Evolutionary conservation across 37 sponge, comb jelly and placozoan genomes (phyloP).

Genomic region (Mnemiopsis leidyi): DNA sequence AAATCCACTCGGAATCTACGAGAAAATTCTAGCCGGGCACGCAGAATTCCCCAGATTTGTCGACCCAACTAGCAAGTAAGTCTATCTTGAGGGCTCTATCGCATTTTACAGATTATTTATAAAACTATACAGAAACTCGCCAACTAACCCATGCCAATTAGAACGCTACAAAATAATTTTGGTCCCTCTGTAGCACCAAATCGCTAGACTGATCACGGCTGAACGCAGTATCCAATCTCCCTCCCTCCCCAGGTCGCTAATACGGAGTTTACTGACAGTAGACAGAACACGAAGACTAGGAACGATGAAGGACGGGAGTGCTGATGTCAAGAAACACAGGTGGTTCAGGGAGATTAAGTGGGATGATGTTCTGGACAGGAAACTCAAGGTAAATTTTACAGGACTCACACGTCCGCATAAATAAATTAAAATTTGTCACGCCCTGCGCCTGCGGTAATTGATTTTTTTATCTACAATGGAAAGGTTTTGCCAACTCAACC

Average conservation of each 20-base stretch:
- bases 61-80: slow-evolving; percentile 70
- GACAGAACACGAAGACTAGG: slow-evolving; percentile 86
- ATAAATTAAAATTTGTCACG: slow-evolving; percentile 12
- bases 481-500: no score
- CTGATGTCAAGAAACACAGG: slow-evolving; percentile 87
- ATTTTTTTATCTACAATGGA: no score
- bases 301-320: slow-evolving; percentile 83
- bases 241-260: slow-evolving; percentile 77
- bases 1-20: slow-evolving; percentile 88
- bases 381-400: slow-evolving; percentile 71
- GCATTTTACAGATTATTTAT: no score
- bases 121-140: no score
- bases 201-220: neutral
- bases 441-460: no score
- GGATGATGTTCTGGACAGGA: slow-evolving; percentile 82
- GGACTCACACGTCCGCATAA: neutral
- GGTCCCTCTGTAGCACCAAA: no score
- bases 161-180: no score
- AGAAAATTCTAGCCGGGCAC: slow-evolving; percentile 85
- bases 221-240: neutral
- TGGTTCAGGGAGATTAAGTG: slow-evolving; percentile 86
- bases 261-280: slow-evolving; percentile 76
- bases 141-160: no score
- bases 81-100: no score
- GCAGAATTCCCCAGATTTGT: slow-evolving; percentile 82